phyloP scores from a whole-genome alignment of 2,113 vertebrate species.

The Lucifuga dentata region DNA sequence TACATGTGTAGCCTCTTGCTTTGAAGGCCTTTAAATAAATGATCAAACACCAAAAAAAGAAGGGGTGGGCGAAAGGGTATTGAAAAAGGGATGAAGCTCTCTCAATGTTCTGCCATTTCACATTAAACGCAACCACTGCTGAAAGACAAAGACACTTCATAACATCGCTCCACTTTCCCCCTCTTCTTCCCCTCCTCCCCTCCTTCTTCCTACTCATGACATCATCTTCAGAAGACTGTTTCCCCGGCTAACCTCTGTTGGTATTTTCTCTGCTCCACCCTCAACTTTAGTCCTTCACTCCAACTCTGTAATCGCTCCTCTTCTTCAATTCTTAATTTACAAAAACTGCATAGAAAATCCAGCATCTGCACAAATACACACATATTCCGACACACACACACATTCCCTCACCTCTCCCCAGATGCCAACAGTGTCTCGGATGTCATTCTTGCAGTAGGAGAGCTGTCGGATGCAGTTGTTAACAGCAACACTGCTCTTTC shows the following conservation, averaged over 20 bases:
- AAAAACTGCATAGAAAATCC: too few relatives aligned
- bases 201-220: conserved; percentile 13
- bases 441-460: conserved; percentile 98
- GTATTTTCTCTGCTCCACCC: conserved; percentile 10
- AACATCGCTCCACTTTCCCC: conserved; percentile 41
- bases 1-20: conserved; percentile 4
- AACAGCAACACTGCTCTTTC: conserved; percentile 96
- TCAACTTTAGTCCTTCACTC: neutral
- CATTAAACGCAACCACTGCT: conserved; percentile 50
- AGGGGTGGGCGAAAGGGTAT: conserved; percentile 35
- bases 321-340: neutral
- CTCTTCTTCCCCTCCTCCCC: conserved; percentile 9
- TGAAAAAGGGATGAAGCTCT: conserved; percentile 41
- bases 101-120: conserved; percentile 59
- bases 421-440: conserved; percentile 96
- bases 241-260: neutral
- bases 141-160: conserved; percentile 22
- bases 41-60: conserved; percentile 39
- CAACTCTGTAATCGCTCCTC: neutral
- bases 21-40: conserved; percentile 64
- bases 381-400: neutral
- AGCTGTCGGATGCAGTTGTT: conserved; percentile 99
- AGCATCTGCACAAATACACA: neutral
- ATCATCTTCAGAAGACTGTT: conserved; percentile 26
- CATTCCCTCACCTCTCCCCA: conserved; percentile 94